phyloP scores from a whole-genome alignment of 1,140 invertebrate genomes.

The Bombus terrestris region DNA sequence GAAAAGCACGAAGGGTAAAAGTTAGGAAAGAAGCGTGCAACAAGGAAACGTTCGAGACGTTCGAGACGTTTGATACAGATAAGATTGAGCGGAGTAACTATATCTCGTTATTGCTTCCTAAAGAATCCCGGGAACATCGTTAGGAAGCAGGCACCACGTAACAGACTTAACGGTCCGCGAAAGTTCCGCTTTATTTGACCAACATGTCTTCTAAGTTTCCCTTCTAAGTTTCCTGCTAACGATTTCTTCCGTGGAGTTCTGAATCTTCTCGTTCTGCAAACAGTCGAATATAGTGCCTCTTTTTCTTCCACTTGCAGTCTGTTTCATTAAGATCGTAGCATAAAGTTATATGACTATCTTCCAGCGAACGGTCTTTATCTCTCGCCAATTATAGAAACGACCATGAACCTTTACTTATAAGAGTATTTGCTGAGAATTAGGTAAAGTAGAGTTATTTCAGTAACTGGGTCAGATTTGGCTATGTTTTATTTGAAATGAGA shows the following conservation, averaged over 20 bases:
- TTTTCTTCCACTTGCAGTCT: slow-evolving; percentile 11
- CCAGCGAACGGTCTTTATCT: not conserved
- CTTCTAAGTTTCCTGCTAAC: slow-evolving; percentile 46
- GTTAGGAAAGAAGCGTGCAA: not conserved
- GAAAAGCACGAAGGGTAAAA: not conserved
- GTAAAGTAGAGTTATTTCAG: not conserved
- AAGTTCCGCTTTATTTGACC: slow-evolving; percentile 50
- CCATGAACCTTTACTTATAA: not conserved
- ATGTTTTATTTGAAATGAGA: too few species aligned
- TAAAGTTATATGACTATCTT: slow-evolving; percentile 4
- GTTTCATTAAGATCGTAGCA: slow-evolving; percentile 41
- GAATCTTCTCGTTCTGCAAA: slow-evolving; percentile 8
- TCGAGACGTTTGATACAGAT: not conserved
- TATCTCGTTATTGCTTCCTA: slow-evolving; percentile 32
- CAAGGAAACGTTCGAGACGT: not conserved
- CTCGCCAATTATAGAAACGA: slow-evolving; percentile 8
- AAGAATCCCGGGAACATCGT: slow-evolving; percentile 29
- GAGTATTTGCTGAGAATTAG: not conserved
- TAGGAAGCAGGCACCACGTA: slow-evolving; percentile 43
- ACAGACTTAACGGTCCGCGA: slow-evolving; percentile 40
- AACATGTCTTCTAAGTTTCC: slow-evolving; percentile 47
- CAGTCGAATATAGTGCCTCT: not conserved
- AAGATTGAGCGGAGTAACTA: slow-evolving; percentile 13
- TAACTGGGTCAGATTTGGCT: not conserved
- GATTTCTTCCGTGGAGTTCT: slow-evolving; percentile 28